phyloP scores from a whole-genome alignment of 2,888 invertebrate genomes.

The Morinoia aosen region DNA sequence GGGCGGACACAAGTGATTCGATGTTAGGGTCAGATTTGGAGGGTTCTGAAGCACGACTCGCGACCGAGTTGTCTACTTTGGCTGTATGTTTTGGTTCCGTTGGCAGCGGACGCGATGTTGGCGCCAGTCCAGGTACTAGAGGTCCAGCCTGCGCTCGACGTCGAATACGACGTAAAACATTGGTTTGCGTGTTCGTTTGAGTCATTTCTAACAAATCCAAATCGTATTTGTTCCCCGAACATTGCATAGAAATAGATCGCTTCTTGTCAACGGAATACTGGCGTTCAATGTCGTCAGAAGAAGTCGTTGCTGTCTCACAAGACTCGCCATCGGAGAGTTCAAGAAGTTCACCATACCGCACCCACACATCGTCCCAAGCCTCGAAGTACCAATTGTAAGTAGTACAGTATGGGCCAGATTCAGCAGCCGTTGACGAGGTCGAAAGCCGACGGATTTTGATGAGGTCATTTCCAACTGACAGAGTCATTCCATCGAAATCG shows the following conservation, averaged over 20 bases:
- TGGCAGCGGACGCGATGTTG: background rate
- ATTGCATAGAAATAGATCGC: background rate
- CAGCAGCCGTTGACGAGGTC: too few relatives aligned
- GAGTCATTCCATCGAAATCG: too few relatives aligned
- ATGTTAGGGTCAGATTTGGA: background rate
- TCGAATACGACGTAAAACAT: background rate
- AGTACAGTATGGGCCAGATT: too few relatives aligned
- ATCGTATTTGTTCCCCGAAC: background rate
- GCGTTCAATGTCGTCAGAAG: background rate
- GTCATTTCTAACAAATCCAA: background rate
- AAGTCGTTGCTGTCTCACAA: too few relatives aligned
- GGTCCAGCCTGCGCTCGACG: background rate
- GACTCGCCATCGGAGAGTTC: too few relatives aligned
- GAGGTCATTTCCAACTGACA: too few relatives aligned
- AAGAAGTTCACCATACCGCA: too few relatives aligned
- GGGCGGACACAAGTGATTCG: background rate
- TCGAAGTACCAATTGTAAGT: too few relatives aligned
- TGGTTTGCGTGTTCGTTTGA: background rate
- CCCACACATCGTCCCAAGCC: too few relatives aligned
- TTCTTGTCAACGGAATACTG: background rate
- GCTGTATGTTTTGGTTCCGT: too few relatives aligned
- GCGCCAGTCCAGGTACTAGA: background rate
- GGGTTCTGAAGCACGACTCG: background rate
- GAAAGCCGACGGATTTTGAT: too few relatives aligned
- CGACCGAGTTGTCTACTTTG: too few relatives aligned